Conservation (phyloP, 1,140 invertebrate species). For the Lepidostoma basale region DNA sequence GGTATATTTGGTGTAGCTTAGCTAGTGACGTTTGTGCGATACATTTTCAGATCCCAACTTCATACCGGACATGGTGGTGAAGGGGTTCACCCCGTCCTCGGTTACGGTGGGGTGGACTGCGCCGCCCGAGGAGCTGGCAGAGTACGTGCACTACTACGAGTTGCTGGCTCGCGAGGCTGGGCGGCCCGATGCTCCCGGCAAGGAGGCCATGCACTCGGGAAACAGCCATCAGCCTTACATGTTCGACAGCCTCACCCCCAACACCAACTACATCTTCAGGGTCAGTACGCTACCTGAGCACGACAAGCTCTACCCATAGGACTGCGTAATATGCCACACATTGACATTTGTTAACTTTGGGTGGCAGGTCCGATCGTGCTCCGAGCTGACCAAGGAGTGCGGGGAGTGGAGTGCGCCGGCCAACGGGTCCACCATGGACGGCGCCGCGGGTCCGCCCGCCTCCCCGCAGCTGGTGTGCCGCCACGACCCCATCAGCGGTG, state of each 20-base stretch:
- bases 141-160: conserved; percentile 78
- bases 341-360: too few relatives aligned
- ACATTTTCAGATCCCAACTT: conserved; percentile 73
- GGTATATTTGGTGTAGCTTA: neutral
- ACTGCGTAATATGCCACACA: neutral
- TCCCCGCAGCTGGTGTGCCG: conserved; percentile 70
- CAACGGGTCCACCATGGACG: conserved; percentile 81
- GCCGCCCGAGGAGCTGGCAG: conserved; percentile 68
- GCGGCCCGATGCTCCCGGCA: conserved; percentile 58
- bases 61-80: conserved; percentile 76
- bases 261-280: conserved; percentile 78
- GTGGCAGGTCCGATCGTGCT: conserved; percentile 72
- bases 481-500: conserved; percentile 68
- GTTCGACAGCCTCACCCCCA: conserved; percentile 76
- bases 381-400: conserved; percentile 74
- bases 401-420: conserved; percentile 76
- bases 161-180: conserved; percentile 69
- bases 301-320: conserved; percentile 23
- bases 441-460: conserved; percentile 67
- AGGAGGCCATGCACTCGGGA: conserved; percentile 68
- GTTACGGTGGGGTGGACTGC: conserved; percentile 79
- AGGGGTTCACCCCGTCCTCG: conserved; percentile 76
- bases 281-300: too few relatives aligned
- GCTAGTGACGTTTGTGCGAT: neutral
- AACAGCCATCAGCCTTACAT: conserved; percentile 71